These are phyloP conservation scores for Drosophila varians DNA, from an alignment of 1,140 invertebrate species.

Conservation along the genomic window DNA sequence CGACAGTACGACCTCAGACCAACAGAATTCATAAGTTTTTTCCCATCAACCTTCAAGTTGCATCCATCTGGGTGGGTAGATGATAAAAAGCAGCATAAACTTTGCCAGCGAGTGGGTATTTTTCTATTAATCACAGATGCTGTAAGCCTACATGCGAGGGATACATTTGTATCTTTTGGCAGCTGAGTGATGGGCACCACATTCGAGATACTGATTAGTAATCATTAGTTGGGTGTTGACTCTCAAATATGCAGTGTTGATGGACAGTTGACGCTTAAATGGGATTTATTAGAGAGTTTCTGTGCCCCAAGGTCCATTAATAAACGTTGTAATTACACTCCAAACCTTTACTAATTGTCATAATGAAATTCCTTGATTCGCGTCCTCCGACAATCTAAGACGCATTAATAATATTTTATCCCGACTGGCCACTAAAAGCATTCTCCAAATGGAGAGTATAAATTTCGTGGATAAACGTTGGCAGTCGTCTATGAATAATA, in stretches of 20 bases:
- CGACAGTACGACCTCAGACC: neutral
- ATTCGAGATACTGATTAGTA: constrained; percentile 17
- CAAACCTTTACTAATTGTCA: too few species aligned
- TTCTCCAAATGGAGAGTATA: constrained; percentile 17
- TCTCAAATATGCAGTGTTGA: constrained; percentile 13
- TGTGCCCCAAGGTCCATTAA: neutral
- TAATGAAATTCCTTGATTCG: neutral
- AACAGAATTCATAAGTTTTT: constrained; percentile 26
- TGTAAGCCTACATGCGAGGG: constrained; percentile 11
- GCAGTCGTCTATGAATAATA: constrained; percentile 8
- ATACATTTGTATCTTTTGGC: constrained; percentile 49
- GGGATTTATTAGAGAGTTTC: neutral
- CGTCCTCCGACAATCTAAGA: constrained; percentile 10
- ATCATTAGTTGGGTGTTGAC: constrained; percentile 26
- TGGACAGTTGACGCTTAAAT: constrained; percentile 2
- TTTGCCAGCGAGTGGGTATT: constrained; percentile 44
- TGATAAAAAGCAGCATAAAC: constrained; percentile 27
- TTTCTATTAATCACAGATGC: constrained; percentile 44
- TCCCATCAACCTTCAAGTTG: constrained; percentile 33
- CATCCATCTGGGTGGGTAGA: constrained; percentile 36
- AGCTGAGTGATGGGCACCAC: constrained; percentile 16
- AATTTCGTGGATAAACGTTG: constrained; percentile 29
- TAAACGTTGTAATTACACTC: too few species aligned
- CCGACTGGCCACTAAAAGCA: constrained; percentile 26
- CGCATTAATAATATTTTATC: constrained; percentile 31